Conservation (phyloP, 2,888 invertebrate genomes). For the Spodoptera littoralis region DNA sequence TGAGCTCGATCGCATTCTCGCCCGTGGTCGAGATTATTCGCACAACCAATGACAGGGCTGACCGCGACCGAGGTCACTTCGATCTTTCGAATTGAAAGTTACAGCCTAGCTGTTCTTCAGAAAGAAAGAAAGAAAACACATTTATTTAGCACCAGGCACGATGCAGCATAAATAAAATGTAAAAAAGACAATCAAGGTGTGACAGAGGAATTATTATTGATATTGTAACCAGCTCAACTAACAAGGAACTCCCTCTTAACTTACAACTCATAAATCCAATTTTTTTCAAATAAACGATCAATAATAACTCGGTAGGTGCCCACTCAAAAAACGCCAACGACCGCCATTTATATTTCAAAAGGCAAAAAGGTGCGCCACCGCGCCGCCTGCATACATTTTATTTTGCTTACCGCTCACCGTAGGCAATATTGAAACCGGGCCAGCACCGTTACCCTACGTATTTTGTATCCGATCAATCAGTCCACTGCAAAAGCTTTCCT, state of each 20-base stretch:
- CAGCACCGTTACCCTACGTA: neutral
- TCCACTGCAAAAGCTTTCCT: neutral
- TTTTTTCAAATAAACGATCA: conserved; percentile 1
- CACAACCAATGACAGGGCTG: too few relatives aligned
- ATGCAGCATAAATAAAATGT: too few relatives aligned
- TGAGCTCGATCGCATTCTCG: too few relatives aligned
- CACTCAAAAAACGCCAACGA: conserved; percentile 10
- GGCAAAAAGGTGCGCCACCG: conserved; percentile 3
- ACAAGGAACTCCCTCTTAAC: neutral
- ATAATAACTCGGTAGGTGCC: neutral
- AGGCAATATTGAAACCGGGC: conserved; percentile 3
- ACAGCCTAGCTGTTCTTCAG: too few relatives aligned
- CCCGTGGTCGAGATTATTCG: too few relatives aligned
- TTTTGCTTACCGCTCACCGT: conserved; percentile 11
- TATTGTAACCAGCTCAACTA: too few relatives aligned
- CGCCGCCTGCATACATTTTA: conserved; percentile 10
- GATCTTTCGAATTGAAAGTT: too few relatives aligned
- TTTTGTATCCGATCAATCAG: neutral
- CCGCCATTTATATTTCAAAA: neutral
- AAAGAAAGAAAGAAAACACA: too few relatives aligned
- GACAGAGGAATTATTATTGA: too few relatives aligned
- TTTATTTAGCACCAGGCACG: too few relatives aligned
- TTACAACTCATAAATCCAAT: neutral
- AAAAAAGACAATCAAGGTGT: too few relatives aligned
- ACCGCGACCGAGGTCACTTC: too few relatives aligned